phyloP scores from a whole-genome alignment of 1,140 invertebrate species.

The Brachionus rubens region DNA sequence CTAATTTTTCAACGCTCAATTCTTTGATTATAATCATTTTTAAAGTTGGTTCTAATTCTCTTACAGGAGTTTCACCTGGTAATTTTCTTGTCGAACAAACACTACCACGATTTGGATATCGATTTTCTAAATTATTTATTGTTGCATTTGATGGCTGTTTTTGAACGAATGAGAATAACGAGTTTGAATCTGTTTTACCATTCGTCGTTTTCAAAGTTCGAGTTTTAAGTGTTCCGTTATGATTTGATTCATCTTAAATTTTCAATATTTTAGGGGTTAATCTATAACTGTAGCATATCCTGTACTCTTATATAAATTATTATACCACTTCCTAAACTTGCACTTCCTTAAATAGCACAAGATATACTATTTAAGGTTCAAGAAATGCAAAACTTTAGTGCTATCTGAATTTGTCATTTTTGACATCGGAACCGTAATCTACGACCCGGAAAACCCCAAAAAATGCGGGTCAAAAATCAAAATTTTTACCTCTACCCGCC shows the following conservation, averaged over 20 bases:
- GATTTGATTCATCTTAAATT: not conserved
- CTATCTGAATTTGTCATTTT: too few species aligned
- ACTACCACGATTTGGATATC: conserved; percentile 13
- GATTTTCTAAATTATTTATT: not conserved
- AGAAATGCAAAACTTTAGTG: too few species aligned
- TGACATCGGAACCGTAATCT: too few species aligned
- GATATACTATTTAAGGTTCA: too few species aligned
- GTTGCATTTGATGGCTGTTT: not conserved
- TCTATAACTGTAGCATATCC: too few species aligned
- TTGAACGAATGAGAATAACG: not conserved
- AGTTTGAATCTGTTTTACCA: not conserved
- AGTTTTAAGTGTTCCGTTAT: not conserved
- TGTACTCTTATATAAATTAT: too few species aligned
- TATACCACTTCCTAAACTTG: too few species aligned
- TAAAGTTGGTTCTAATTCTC: conserved; percentile 53
- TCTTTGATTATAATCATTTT: conserved; percentile 53
- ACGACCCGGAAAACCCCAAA: too few species aligned
- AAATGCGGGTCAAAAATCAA: too few species aligned
- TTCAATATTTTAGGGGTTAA: not conserved
- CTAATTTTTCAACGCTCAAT: conserved; percentile 54
- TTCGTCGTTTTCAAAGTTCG: not conserved
- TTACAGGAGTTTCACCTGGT: conserved; percentile 55
- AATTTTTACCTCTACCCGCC: too few species aligned
- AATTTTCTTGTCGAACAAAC: conserved; percentile 48
- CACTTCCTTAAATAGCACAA: too few species aligned